Percentiles rank a stretch among this genome's conserved stretches.
phyloP scores from a whole-genome alignment of 2,888 invertebrate genomes.

The Agrypnus murinus region DNA sequence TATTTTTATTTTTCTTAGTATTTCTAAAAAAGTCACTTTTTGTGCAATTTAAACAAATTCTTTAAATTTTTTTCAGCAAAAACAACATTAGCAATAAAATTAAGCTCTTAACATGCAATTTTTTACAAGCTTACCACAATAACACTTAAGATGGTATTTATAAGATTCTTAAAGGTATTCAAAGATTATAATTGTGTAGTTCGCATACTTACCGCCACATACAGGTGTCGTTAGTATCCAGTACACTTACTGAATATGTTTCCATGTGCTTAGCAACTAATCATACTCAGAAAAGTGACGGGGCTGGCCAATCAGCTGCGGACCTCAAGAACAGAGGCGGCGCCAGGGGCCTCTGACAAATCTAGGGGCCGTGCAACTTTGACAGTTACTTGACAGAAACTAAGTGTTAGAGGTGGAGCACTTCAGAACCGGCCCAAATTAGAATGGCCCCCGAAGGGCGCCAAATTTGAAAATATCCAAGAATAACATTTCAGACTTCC shows the following conservation, averaged over 20 bases:
- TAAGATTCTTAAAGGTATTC: background rate
- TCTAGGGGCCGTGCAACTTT: constrained; percentile 70
- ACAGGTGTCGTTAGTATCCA: constrained; percentile 68
- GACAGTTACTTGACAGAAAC: constrained; percentile 71
- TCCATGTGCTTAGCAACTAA: constrained; percentile 64
- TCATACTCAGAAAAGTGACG: constrained; percentile 67
- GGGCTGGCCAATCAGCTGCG: constrained; percentile 67
- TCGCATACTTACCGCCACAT: constrained; percentile 62
- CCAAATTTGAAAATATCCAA: constrained; percentile 65
- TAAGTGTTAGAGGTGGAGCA: constrained; percentile 72
- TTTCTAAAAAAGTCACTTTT: background rate
- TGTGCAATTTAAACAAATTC: background rate
- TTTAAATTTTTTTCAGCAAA: no score
- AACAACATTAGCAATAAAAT: no score
- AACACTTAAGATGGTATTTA: background rate
- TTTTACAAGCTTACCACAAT: no score
- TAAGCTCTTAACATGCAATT: background rate
- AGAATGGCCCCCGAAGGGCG: constrained; percentile 69
- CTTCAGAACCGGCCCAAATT: constrained; percentile 69
- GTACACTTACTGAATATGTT: constrained; percentile 56
- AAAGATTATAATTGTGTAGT: constrained; percentile 63
- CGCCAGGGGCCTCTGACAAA: constrained; percentile 69
- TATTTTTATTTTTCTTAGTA: background rate
- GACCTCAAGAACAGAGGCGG: constrained; percentile 67
- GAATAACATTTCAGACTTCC: constrained; percentile 15